Percentiles rank a stretch among this genome's conserved stretches.
phyloP scores from a whole-genome alignment of 2,113 vertebrate species.

The Lampris incognitus region DNA sequence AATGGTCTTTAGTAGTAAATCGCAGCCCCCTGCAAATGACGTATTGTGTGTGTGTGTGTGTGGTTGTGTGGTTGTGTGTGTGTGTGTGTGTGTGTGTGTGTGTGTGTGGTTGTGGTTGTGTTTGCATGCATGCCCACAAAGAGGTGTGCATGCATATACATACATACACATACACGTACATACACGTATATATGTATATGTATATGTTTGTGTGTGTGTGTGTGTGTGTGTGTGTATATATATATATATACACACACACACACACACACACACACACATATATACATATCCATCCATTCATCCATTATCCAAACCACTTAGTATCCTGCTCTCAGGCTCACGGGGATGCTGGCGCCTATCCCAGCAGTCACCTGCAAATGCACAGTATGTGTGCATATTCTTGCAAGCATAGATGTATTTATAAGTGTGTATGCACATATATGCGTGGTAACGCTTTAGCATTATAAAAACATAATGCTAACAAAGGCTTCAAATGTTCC shows the following conservation, averaged over 20 bases:
- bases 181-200: background rate
- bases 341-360: too few relatives aligned
- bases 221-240: too few relatives aligned
- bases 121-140: background rate
- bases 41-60: constrained; percentile 46
- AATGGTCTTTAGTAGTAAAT: constrained; percentile 77
- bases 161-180: background rate
- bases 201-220: constrained; percentile 20
- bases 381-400: constrained; percentile 32
- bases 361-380: too few relatives aligned
- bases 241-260: too few relatives aligned
- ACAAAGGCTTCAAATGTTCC: constrained; percentile 62
- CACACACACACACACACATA: too few relatives aligned
- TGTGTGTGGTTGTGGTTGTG: too few relatives aligned
- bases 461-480: constrained; percentile 59
- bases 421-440: constrained; percentile 18
- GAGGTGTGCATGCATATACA: background rate
- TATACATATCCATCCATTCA: too few relatives aligned
- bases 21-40: constrained; percentile 60
- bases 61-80: constrained; percentile 44
- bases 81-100: constrained; percentile 34
- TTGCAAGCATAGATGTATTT: constrained; percentile 29
- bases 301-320: too few relatives aligned
- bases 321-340: too few relatives aligned
- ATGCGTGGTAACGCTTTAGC: constrained; percentile 40